A percentile compares a stretch with the other conserved stretches of the same genome.
Conservation (phyloP, 2,113 vertebrate species). For the Thinocorus orbignyianus region DNA sequence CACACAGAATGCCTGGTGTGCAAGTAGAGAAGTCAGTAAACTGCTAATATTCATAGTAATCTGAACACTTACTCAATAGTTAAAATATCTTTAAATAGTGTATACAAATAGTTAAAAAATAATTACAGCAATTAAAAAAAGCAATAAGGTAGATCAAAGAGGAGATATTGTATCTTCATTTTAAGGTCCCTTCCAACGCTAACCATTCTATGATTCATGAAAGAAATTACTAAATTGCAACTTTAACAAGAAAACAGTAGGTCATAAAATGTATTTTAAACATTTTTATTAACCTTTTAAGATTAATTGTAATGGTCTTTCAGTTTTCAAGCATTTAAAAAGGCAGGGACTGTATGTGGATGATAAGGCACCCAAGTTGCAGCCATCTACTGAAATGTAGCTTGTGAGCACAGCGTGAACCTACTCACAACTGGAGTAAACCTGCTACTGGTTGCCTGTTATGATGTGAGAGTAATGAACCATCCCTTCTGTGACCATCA, state of each 20-base stretch:
- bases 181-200: too few species aligned
- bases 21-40: not conserved
- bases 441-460: not conserved
- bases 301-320: not conserved
- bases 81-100: not conserved
- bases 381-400: not conserved
- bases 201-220: too few species aligned
- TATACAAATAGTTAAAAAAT: not conserved
- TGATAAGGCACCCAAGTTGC: not conserved
- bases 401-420: not conserved
- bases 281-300: not conserved
- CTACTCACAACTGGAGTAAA: not conserved
- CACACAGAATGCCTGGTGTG: not conserved
- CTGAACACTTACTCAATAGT: not conserved
- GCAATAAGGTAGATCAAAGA: not conserved
- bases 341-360: not conserved
- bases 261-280: not conserved
- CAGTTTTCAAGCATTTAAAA: not conserved
- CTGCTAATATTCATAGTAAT: not conserved
- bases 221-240: not conserved
- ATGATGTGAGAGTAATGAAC: not conserved
- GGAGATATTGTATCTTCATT: not conserved
- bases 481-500: not conserved
- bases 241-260: not conserved
- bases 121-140: not conserved